Evolutionary conservation across 2,797 vertebrate species (phyloP), one percentile per base, ranked within the genome.

Genomic region (Argya squamiceps): DNA sequence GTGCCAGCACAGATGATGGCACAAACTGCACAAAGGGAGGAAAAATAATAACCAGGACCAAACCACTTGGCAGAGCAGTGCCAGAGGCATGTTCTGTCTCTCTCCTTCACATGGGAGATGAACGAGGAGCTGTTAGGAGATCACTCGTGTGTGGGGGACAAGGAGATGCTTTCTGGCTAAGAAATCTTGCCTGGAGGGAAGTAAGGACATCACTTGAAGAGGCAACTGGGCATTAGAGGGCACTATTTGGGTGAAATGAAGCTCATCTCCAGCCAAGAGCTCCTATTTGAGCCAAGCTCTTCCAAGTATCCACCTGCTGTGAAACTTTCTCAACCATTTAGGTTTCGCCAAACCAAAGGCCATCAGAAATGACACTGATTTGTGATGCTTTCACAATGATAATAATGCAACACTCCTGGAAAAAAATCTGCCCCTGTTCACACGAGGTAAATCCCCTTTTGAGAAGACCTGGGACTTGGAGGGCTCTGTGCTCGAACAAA

Each of bases 1-100:
- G 15, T 88, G 92, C 81, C 94, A 92, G 91, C 60, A 49, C 83
- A 94, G 91, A 89, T 87, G 89, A 96, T 82, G 79, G 67, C 87
- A 91, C 60, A 52, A 87, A 67, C 52, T 65, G 74, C 52, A 2
- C 59, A 79, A 63, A 89, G 80, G 46, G 52, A 84, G 32, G 29
- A 88, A 86, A 92, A 94, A 93, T 56, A 73, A 77, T 43, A 85
- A 79, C 60, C 1, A 2, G 76, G 43, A 88, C n/a, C 21, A 2
- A 88, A 62, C 0, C 18, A 63, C 50, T 78, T 11, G 55, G 89
- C 79, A 91, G 75, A 60, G 36, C 8, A 0, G n/a, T 34, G 41
- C 36, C 71, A 64, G 47, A 68, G 60, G 32, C 53, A 26, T 13
- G 1, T 84, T 69, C 29, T 77, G 30, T 24, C 55, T 64, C 64